phyloP scores from a whole-genome alignment of 2,797 vertebrate species.

The Gambelia wislizenii region DNA sequence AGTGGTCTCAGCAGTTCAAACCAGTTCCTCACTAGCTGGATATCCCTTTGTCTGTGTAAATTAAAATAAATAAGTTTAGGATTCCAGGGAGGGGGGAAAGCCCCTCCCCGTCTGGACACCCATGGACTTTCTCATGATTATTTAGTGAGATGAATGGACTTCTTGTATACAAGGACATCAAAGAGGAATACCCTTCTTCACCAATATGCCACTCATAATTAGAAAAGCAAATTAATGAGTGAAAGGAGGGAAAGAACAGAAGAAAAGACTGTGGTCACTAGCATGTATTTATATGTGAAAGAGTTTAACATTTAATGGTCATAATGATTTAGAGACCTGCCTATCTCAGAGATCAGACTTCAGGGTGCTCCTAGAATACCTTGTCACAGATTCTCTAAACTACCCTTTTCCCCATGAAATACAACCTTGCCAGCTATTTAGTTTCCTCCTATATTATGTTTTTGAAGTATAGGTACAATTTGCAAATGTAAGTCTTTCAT shows the following conservation, averaged over 20 bases:
- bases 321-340: background rate
- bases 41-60: too few relatives aligned
- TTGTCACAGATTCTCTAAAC: constrained; percentile 7
- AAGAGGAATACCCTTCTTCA: background rate
- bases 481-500: constrained; percentile 29
- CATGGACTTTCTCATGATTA: background rate
- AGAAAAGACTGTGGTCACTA: background rate
- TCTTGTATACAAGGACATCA: background rate
- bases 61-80: too few relatives aligned
- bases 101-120: too few relatives aligned
- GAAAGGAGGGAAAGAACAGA: background rate
- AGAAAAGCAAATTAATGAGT: background rate
- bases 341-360: constrained; percentile 9
- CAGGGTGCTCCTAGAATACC: constrained; percentile 8
- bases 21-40: too few relatives aligned
- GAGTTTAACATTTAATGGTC: background rate
- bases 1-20: too few relatives aligned
- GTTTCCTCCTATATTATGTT: constrained; percentile 1
- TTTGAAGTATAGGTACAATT: constrained; percentile 46
- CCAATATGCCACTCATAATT: background rate
- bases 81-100: too few relatives aligned
- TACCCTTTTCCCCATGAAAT: constrained; percentile 41
- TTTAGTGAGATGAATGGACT: background rate
- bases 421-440: constrained; percentile 47
- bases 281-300: background rate